Evolutionary conservation across 2,888 invertebrate genomes (phyloP).

Genomic region (Melangyna quadrimaculata): DNA sequence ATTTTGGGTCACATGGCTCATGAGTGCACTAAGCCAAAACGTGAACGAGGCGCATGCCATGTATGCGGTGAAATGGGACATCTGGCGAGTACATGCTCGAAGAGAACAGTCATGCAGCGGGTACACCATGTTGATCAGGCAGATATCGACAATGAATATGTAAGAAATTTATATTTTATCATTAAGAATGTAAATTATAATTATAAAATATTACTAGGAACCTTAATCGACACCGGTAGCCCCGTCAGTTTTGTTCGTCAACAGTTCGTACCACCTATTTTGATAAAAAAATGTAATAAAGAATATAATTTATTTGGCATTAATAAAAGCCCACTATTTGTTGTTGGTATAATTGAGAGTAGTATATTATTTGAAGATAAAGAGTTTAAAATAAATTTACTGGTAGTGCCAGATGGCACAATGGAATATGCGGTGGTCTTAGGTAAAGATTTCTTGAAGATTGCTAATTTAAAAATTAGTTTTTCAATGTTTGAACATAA

Average conservation of each 20-base stretch:
- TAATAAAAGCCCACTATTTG: constrained; percentile 39
- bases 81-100: constrained; percentile 47
- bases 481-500: too few relatives aligned
- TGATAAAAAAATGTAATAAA: background rate
- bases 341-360: constrained; percentile 1
- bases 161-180: constrained; percentile 58
- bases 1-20: constrained; percentile 25
- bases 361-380: constrained; percentile 26
- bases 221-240: constrained; percentile 61
- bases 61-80: constrained; percentile 52
- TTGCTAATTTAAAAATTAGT: too few relatives aligned
- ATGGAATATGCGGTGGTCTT: constrained; percentile 54
- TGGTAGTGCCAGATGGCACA: constrained; percentile 56
- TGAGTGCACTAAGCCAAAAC: constrained; percentile 58
- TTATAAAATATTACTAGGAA: constrained; percentile 51
- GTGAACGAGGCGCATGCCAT: constrained; percentile 36
- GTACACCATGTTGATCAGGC: constrained; percentile 23
- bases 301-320: constrained; percentile 32
- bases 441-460: constrained; percentile 45
- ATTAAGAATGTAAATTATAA: constrained; percentile 52
- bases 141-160: constrained; percentile 44
- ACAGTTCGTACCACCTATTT: constrained; percentile 14
- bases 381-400: constrained; percentile 43
- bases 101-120: constrained; percentile 3
- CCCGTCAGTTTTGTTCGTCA: background rate